phyloP scores from a whole-genome alignment of 2,888 invertebrate genomes.

The Synanthedon formicaeformis region DNA sequence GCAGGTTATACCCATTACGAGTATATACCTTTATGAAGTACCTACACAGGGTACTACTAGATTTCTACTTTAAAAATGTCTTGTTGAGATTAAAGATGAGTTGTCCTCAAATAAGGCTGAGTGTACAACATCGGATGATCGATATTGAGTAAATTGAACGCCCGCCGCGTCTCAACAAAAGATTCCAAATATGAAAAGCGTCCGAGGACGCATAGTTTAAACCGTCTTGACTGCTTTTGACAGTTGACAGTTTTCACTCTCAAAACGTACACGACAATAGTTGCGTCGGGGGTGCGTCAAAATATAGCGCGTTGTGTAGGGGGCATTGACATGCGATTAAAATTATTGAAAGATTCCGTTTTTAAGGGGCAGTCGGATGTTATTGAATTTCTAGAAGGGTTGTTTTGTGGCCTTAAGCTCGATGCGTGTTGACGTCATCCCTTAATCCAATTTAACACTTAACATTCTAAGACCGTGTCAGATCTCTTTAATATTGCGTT shows the following conservation, averaged over 20 bases:
- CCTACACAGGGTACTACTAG: no score
- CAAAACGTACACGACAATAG: constrained; percentile 50
- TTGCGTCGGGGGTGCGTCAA: constrained; percentile 62
- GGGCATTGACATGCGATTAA: constrained; percentile 59
- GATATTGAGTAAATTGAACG: constrained; percentile 23
- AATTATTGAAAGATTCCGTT: constrained; percentile 57
- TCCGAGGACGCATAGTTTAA: constrained; percentile 62
- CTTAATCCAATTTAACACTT: not conserved
- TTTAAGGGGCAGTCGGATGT: constrained; percentile 27
- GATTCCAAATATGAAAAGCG: constrained; percentile 49
- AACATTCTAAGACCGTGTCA: not conserved
- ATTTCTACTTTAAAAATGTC: no score
- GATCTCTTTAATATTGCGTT: not conserved
- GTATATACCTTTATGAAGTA: no score
- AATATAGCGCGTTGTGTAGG: constrained; percentile 26
- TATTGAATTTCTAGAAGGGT: constrained; percentile 41
- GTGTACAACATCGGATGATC: constrained; percentile 15
- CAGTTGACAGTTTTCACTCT: constrained; percentile 69
- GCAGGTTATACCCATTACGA: no score
- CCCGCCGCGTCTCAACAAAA: constrained; percentile 40
- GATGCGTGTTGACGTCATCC: not conserved
- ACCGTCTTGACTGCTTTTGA: constrained; percentile 65
- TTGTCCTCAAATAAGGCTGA: constrained; percentile 18
- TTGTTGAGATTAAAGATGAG: constrained; percentile 2
- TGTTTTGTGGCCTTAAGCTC: constrained; percentile 17